These are phyloP conservation scores for Mormyrus hasselquistii DNA, from an alignment of 2,797 vertebrate genomes.

Conservation along the genomic window DNA sequence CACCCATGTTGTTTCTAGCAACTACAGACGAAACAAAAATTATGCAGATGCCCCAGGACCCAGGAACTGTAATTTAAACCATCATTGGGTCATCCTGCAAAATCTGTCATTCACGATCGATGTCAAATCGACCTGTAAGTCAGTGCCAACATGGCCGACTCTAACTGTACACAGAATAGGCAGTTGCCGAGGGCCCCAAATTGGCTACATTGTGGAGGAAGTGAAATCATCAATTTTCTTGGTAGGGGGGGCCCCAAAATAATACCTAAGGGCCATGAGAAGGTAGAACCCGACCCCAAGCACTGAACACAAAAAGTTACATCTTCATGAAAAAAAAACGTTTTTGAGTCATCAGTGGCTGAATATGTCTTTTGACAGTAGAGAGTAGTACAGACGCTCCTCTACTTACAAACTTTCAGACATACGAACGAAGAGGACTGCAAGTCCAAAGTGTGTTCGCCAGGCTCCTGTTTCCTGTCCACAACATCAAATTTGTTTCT, in stretches of 20 bases:
- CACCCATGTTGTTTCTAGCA: not conserved
- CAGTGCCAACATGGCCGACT: not conserved
- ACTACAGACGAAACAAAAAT: not conserved
- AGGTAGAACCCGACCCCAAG: not conserved
- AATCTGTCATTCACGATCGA: not conserved
- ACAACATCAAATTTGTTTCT: not conserved
- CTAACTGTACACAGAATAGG: not conserved
- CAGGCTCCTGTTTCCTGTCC: not conserved
- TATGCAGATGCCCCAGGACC: not conserved
- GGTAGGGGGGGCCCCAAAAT: not conserved
- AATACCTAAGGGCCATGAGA: not conserved
- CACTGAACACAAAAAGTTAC: not conserved
- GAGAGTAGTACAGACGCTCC: not conserved
- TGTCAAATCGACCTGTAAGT: not conserved
- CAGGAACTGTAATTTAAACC: not conserved
- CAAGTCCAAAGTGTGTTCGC: not conserved
- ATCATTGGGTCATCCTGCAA: not conserved
- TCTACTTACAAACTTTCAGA: not conserved
- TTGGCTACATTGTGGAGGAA: not conserved
- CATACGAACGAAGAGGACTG: not conserved
- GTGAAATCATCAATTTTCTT: not conserved
- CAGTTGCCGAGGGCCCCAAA: not conserved
- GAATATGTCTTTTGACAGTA: not conserved
- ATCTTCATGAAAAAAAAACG: too few species aligned
- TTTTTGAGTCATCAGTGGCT: not conserved